phyloP scores from a whole-genome alignment of 1,140 invertebrate species.

The Lethrus apterus region DNA sequence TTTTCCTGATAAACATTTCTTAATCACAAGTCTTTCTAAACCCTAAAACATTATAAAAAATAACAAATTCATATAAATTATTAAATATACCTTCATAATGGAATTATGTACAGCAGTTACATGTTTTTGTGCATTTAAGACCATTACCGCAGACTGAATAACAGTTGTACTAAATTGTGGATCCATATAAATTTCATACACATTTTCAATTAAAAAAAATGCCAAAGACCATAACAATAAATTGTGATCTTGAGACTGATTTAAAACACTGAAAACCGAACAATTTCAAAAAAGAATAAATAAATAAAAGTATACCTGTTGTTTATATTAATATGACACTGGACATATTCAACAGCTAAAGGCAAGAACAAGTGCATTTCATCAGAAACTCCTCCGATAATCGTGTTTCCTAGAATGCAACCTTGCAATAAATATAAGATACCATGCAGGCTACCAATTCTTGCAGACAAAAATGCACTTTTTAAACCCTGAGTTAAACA shows the following conservation, averaged over 20 bases:
- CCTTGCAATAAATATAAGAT: conserved; percentile 70
- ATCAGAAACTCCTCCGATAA: conserved; percentile 48
- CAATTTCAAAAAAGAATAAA: conserved; percentile 9
- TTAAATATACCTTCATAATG: conserved; percentile 42
- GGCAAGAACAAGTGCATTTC: conserved; percentile 55
- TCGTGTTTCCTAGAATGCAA: conserved; percentile 49
- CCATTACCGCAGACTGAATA: conserved; percentile 41
- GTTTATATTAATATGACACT: conserved; percentile 53
- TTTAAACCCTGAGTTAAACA: conserved; percentile 57
- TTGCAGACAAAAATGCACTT: conserved; percentile 56
- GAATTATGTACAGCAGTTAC: conserved; percentile 41
- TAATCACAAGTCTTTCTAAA: conserved; percentile 58
- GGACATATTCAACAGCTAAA: conserved; percentile 60
- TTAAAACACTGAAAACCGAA: conserved; percentile 41
- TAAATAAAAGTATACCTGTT: conserved; percentile 38
- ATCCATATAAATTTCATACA: conserved; percentile 41
- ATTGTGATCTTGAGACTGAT: conserved; percentile 56
- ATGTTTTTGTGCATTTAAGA: conserved; percentile 39
- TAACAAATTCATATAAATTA: conserved; percentile 27
- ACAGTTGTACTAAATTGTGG: conserved; percentile 40
- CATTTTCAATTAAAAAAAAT: conserved; percentile 62
- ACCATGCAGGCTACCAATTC: conserved; percentile 64
- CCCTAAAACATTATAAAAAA: conserved; percentile 46
- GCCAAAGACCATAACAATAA: conserved; percentile 58
- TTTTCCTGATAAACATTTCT: conserved; percentile 47